Evolutionary conservation across 2,113 vertebrate genomes (phyloP).

Genomic region (Lathamus discolor): DNA sequence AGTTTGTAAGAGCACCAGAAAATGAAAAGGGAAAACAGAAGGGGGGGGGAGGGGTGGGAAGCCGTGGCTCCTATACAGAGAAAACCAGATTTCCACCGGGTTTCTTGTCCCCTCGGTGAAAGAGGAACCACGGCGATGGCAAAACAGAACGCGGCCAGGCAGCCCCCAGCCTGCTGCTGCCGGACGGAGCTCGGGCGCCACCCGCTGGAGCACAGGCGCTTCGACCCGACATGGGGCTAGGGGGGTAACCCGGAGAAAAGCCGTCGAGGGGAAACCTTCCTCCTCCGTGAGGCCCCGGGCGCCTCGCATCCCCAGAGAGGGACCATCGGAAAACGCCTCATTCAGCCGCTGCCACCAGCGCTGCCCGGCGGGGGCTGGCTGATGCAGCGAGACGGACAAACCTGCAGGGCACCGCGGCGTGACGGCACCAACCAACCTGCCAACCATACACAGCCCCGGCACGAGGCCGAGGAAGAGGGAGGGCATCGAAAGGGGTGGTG

Average conservation of each 20-base stretch:
- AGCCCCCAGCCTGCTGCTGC: neutral
- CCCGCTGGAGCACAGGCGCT: neutral
- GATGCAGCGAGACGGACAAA: neutral
- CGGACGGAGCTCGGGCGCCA: neutral
- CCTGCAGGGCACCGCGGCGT: fast-evolving
- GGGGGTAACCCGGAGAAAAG: neutral
- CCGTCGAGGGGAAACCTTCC: neutral
- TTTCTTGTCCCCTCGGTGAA: neutral
- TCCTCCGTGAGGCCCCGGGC: neutral
- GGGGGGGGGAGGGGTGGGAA: neutral
- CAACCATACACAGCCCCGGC: fast-evolving
- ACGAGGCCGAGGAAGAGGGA: no score
- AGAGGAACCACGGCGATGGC: fast-evolving
- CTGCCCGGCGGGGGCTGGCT: neutral
- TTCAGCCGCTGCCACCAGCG: neutral
- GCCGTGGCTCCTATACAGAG: neutral
- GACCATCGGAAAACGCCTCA: neutral
- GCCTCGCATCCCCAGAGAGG: fast-evolving
- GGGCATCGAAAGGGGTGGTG: neutral
- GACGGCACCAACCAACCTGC: fast-evolving
- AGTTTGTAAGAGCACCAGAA: neutral
- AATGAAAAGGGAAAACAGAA: neutral
- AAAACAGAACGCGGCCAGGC: neutral
- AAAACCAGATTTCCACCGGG: neutral
- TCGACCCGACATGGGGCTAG: fast-evolving